Conservation (phyloP, 2,888 invertebrate species). For the Tenthredo amoena region DNA sequence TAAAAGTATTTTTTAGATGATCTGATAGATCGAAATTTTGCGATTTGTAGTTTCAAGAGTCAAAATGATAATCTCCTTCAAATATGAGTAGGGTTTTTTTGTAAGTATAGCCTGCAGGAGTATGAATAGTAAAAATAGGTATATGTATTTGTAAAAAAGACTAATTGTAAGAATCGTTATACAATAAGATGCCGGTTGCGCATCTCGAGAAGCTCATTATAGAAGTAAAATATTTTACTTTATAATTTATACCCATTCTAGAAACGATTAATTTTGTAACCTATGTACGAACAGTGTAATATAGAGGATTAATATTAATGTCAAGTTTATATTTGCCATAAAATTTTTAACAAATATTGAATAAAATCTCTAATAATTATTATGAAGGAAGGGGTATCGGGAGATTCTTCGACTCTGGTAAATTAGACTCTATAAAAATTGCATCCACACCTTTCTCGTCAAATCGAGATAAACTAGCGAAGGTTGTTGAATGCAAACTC, state of each 20-base stretch:
- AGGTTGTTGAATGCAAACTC: conserved; percentile 42
- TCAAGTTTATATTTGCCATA: conserved; percentile 53
- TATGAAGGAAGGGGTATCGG: neutral
- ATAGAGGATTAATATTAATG: conserved; percentile 37
- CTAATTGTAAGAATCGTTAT: conserved; percentile 4
- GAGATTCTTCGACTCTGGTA: conserved; percentile 2
- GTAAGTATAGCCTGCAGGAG: neutral
- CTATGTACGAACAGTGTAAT: conserved; percentile 50
- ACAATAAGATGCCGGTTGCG: neutral
- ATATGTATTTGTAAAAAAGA: conserved; percentile 28
- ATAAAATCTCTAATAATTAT: neutral
- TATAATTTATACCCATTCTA: conserved; percentile 40
- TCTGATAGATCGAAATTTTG: neutral
- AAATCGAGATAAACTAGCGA: conserved; percentile 51
- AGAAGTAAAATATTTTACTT: conserved; percentile 4
- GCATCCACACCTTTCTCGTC: conserved; percentile 53
- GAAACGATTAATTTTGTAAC: neutral
- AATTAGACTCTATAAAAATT: neutral
- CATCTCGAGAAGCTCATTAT: conserved; percentile 37
- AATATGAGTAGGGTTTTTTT: neutral
- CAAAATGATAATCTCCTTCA: neutral
- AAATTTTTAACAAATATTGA: conserved; percentile 17
- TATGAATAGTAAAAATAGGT: neutral
- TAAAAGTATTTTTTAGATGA: neutral
- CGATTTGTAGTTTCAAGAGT: neutral